Evolutionary conservation across 2,888 invertebrate species (phyloP), one percentile per base, ranked within the genome.

Genomic region (Chrysina gloriosa): DNA sequence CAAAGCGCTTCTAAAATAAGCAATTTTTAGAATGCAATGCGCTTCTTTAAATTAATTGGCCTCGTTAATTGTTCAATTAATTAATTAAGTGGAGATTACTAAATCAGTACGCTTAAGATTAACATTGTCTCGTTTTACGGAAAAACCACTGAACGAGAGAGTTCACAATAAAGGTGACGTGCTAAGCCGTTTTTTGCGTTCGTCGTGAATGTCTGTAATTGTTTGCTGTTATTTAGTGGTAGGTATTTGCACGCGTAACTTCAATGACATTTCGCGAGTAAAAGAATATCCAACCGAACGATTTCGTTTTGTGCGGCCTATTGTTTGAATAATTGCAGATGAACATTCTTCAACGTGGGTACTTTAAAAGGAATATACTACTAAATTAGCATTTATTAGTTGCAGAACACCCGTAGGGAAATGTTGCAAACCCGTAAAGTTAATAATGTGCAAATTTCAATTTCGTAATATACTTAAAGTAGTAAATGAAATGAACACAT

Each of bases 211-310:
- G 34, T 23, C 3, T 50, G 50, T 6, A 27, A 56, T 56, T 56
- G 36, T 56, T 56, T 21, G 36, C 36, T n/a, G 56, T 56, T 56
- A 56, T 56, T 56, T 36, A 56, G 25, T 36, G 36, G 11, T 36
- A 56, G 34, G 19, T 36, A 56, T 56, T 36, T 36, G 21, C n/a
- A 21, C 36, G 56, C 56, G 36, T 56, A 56, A 56, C 36, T 56
- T 34, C 56, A 56, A 56, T 56, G 56, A 56, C 56, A 36, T 56
- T 56, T 56, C 36, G 21, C 56, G 34, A 50, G 29, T 50, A 50
- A 50, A 29, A 50, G 50, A 50, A 27, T 50, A 50, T 50, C 14
- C 29, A 50, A 29, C 27, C 27, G 3, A 6, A 27, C 14, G 50
- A 50, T 50, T 50, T 16, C 11, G 27, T 50, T 50, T 14, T 50